Evolutionary conservation across 92 coral and sea anemone genomes (phyloP), one percentile per base, ranked within the genome.

Genomic region (Actinostola sp.): DNA sequence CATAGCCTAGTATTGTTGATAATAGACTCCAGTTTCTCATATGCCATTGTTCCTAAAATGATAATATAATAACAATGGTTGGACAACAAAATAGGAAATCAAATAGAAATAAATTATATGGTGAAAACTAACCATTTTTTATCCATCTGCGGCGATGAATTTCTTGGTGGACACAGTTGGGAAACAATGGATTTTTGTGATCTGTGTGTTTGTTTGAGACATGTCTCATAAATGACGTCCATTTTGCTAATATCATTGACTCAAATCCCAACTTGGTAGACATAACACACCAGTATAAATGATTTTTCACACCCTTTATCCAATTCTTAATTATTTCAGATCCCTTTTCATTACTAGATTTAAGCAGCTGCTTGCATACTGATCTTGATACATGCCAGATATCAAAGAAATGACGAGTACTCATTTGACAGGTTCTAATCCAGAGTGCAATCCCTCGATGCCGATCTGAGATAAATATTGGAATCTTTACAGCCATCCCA

Each of bases 331-430:
- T 74, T 23, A 57, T 61, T 61, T 86, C 86, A 32, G 75, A 86
- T 21, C 82, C 86, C 42, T 71, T 67, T 51, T 71, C 89, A 45
- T 80, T 86, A 38, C 82, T 43, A 10, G 69, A 42, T 64, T 86
- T 63, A 26, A 69, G 31, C 79, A 86, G 61, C 52, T 61, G 44
- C 73, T 85, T 85, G 14, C 62, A 45, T 12, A 74, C 48, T 9
- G 86, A 63, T 27, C 68, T 66, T 8, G 85, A 82, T 46, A 85
- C 36, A 53, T 85, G 89, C 85, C 89, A 85, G 31, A 85, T 85
- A 56, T 85, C 85, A 73, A 74, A 86, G 79, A 57, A 85, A 27
- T 85, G 86, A 21, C 33, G 34, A 10, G 51, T 41, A 13, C 52
- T n/a, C 8, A 53, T 44, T 30, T 71, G 70, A 46, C 28, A 54